phyloP scores from a whole-genome alignment of 2,888 invertebrate genomes.

The Brachynemurus nebulosus region DNA sequence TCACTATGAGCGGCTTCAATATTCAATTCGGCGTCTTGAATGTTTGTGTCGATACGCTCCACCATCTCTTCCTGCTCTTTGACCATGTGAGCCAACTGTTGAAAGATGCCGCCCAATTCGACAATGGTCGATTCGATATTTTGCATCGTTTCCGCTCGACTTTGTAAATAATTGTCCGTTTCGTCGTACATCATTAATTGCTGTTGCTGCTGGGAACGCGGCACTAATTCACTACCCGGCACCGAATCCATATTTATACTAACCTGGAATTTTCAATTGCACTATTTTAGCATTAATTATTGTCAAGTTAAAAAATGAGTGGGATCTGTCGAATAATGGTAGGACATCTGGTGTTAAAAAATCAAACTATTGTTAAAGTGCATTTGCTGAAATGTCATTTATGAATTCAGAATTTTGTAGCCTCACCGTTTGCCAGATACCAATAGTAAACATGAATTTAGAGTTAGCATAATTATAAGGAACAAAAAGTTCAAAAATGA shows the following conservation, averaged over 20 bases:
- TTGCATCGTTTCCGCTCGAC: conserved; percentile 95
- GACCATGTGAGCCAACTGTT: conserved; percentile 92
- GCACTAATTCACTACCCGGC: conserved; percentile 30
- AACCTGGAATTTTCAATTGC: conserved; percentile 41
- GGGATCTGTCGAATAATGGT: background rate
- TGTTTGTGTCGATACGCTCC: conserved; percentile 92
- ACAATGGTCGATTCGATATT: conserved; percentile 98
- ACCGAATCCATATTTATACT: conserved; percentile 73
- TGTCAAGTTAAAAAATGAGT: background rate
- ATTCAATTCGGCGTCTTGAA: conserved; percentile 89
- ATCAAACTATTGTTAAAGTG: no score
- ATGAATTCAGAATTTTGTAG: no score
- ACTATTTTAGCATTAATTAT: background rate
- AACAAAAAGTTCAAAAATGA: no score
- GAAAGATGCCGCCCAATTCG: conserved; percentile 96
- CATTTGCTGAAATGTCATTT: no score
- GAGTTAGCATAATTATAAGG: no score
- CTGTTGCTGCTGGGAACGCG: conserved; percentile 37
- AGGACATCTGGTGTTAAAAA: background rate
- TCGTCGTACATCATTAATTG: conserved; percentile 70
- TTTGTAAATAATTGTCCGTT: conserved; percentile 79
- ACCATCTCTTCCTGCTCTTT: conserved; percentile 98
- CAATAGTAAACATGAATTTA: no score
- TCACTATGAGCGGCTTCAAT: conserved; percentile 96
- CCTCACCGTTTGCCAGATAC: no score